phyloP scores from a whole-genome alignment of 2,888 invertebrate genomes.

The Ametastegia equiseti region DNA sequence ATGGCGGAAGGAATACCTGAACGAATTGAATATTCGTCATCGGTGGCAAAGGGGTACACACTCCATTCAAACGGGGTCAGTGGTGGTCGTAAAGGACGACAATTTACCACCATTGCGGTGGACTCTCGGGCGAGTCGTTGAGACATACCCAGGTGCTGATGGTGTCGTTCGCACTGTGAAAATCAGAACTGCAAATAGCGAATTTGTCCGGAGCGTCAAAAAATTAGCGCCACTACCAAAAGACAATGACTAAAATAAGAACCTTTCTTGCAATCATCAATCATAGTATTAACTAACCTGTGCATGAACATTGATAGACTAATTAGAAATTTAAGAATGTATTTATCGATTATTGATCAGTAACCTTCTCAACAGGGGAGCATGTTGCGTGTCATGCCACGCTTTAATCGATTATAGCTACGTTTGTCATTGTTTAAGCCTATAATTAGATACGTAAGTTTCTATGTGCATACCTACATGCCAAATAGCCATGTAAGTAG shows the following conservation, averaged over 20 bases:
- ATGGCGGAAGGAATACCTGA: constrained; percentile 49
- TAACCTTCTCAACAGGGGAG: background rate
- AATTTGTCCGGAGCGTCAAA: constrained; percentile 26
- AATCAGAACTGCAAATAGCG: background rate
- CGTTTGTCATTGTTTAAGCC: too few relatives aligned
- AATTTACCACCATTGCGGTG: constrained; percentile 20
- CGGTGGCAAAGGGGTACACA: constrained; percentile 29
- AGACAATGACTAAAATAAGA: background rate
- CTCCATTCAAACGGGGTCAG: background rate
- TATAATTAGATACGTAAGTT: too few relatives aligned
- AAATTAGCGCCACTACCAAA: constrained; percentile 36
- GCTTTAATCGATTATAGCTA: too few relatives aligned
- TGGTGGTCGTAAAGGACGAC: constrained; percentile 17
- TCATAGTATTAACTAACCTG: too few relatives aligned
- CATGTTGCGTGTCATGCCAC: background rate
- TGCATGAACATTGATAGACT: background rate
- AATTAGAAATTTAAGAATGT: background rate
- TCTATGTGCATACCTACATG: too few relatives aligned
- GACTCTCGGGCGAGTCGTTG: background rate
- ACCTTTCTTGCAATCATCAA: background rate
- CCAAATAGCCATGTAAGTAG: too few relatives aligned
- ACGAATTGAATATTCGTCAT: constrained; percentile 43
- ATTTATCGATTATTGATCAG: background rate
- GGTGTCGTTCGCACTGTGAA: constrained; percentile 25
- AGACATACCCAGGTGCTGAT: constrained; percentile 6